Conservation (phyloP, 37 sponge, comb jelly and placozoan species). For the Cladorhizidae sp. region DNA sequence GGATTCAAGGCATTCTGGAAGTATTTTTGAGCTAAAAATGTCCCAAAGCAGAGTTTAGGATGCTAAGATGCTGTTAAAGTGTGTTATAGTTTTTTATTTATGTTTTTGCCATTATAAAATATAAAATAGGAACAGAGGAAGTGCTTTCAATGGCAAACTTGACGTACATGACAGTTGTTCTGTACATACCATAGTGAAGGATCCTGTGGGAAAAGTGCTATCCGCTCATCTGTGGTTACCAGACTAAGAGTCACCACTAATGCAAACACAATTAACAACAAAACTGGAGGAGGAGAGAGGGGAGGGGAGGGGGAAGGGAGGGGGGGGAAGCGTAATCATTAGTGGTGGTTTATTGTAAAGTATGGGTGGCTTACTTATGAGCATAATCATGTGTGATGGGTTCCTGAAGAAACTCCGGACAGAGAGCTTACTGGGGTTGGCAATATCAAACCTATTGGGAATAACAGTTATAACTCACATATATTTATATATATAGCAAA, state of each 20-base stretch:
- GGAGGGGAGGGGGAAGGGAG: background rate
- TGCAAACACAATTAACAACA: constrained; percentile 33
- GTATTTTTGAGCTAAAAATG: no score
- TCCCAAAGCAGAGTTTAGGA: no score
- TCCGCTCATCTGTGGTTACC: constrained; percentile 44
- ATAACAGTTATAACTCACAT: background rate
- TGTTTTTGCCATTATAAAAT: no score
- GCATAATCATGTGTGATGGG: constrained; percentile 20
- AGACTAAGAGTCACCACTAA: constrained; percentile 53
- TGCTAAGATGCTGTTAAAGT: no score
- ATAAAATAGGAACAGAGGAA: no score
- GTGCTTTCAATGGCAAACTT: no score
- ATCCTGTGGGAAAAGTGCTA: constrained; percentile 36
- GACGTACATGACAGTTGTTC: no score
- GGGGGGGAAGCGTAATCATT: background rate
- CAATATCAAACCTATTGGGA: constrained; percentile 53
- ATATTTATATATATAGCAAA: no score
- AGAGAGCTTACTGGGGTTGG: constrained; percentile 23
- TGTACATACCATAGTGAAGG: constrained; percentile 57
- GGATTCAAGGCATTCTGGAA: no score
- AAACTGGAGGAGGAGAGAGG: constrained; percentile 15
- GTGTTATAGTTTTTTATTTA: no score
- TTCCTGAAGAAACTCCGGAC: constrained; percentile 17
- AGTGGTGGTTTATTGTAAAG: background rate
- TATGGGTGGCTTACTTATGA: constrained; percentile 37